Evolutionary conservation across 2,888 invertebrate genomes (phyloP).

Genomic region (Agrotis ipsilon): DNA sequence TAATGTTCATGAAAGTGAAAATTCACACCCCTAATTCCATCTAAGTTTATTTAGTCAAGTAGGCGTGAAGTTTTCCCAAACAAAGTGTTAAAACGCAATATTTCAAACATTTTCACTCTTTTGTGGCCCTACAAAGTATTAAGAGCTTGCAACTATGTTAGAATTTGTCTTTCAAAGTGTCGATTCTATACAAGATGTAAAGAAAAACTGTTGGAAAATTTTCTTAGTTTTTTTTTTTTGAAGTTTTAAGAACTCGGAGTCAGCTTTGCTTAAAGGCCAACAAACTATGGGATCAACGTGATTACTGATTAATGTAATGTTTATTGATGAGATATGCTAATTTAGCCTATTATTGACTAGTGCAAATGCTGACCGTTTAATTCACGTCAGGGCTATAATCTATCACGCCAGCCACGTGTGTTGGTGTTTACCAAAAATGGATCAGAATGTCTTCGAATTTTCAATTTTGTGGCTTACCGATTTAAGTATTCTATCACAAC

Average conservation of each 20-base stretch:
- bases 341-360: not conserved
- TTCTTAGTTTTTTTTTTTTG: conserved; percentile 22
- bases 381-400: no score
- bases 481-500: no score
- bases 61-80: conserved; percentile 25
- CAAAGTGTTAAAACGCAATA: conserved; percentile 39
- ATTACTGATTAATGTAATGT: no score
- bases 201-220: conserved; percentile 43
- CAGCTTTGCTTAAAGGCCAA: no score
- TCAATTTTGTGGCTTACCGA: no score
- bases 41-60: conserved; percentile 11
- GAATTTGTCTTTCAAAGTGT: conserved; percentile 14
- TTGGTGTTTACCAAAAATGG: no score
- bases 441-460: no score
- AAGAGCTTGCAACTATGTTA: conserved; percentile 35
- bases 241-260: not conserved
- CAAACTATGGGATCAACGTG: no score
- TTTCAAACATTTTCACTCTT: conserved; percentile 58
- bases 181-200: conserved; percentile 19
- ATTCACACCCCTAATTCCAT: conserved; percentile 25
- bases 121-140: conserved; percentile 54
- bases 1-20: conserved; percentile 23
- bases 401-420: no score
- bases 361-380: no score
- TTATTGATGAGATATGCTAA: not conserved